Conservation (phyloP, 2,113 vertebrate genomes). For the Erinaceus europaeus region DNA sequence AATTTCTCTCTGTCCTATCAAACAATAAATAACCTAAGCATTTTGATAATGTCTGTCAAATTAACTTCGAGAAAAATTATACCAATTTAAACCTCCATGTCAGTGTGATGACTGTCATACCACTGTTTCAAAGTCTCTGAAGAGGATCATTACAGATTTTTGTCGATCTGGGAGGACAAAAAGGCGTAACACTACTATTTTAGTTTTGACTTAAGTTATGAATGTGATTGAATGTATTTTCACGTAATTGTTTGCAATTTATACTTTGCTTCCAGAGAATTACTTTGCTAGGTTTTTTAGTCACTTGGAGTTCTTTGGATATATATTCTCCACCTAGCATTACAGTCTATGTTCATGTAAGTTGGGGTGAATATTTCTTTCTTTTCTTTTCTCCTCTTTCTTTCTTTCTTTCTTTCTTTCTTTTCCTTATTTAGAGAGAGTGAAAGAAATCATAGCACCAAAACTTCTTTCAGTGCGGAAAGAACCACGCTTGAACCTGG, state of each 20-base stretch:
- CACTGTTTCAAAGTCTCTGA: background rate
- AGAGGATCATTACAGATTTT: background rate
- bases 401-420: too few species aligned
- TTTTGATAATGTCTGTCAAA: background rate
- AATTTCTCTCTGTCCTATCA: too few species aligned
- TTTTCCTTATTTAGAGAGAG: too few species aligned
- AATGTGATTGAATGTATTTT: background rate
- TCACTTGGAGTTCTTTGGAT: background rate
- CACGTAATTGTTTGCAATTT: background rate
- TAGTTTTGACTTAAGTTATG: background rate
- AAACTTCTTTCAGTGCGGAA: too few species aligned
- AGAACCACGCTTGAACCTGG: too few species aligned
- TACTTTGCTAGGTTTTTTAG: background rate
- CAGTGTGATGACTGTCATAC: background rate
- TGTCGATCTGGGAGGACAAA: background rate
- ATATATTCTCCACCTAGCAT: background rate
- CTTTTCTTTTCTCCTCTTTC: too few species aligned
- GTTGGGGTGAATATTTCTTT: background rate
- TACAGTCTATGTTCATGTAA: background rate
- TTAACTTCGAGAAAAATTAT: background rate
- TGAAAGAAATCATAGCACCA: too few species aligned
- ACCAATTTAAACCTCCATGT: background rate
- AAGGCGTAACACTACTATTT: background rate
- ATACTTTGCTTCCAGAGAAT: background rate
- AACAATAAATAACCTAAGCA: too few species aligned